Evolutionary conservation across 2,888 invertebrate genomes (phyloP).

Genomic region (Amphipoea oculea): DNA sequence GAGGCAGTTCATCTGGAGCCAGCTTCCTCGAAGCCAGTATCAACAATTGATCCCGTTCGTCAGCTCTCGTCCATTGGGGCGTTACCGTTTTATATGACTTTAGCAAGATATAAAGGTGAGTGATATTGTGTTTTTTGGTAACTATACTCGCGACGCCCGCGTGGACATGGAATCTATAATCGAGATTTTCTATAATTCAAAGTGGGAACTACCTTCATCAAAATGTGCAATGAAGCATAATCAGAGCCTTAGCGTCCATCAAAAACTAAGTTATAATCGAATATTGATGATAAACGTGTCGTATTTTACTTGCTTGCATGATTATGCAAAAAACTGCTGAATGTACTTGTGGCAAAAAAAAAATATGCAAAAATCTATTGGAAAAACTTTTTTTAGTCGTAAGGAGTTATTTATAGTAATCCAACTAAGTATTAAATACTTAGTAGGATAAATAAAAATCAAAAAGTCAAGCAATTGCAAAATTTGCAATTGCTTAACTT

Average conservation of each 20-base stretch:
- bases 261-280: not conserved
- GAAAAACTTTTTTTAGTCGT: not conserved
- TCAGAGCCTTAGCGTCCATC: not conserved
- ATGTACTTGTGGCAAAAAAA: conserved; percentile 59
- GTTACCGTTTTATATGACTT: conserved; percentile 99
- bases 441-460: too few species aligned
- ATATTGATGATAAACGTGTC: not conserved
- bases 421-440: too few species aligned
- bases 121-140: conserved; percentile 64
- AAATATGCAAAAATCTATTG: not conserved
- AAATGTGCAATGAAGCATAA: not conserved
- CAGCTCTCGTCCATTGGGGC: conserved; percentile 95
- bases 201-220: conserved; percentile 4
- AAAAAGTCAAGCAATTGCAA: too few species aligned
- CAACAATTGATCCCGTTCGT: conserved; percentile 89
- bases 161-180: conserved; percentile 50
- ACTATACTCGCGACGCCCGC: conserved; percentile 51
- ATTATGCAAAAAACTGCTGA: conserved; percentile 36
- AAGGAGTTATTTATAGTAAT: not conserved
- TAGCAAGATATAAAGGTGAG: conserved; percentile 98
- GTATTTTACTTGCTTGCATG: conserved; percentile 27
- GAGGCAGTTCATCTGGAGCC: conserved; percentile 75
- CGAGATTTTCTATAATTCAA: conserved; percentile 21
- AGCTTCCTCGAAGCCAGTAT: conserved; percentile 84
- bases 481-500: too few species aligned